Percentiles rank a stretch among this genome's conserved stretches.
These are phyloP conservation scores for Choristoneura fumiferana DNA, from an alignment of 1,140 invertebrate species.

Conservation along the genomic window DNA sequence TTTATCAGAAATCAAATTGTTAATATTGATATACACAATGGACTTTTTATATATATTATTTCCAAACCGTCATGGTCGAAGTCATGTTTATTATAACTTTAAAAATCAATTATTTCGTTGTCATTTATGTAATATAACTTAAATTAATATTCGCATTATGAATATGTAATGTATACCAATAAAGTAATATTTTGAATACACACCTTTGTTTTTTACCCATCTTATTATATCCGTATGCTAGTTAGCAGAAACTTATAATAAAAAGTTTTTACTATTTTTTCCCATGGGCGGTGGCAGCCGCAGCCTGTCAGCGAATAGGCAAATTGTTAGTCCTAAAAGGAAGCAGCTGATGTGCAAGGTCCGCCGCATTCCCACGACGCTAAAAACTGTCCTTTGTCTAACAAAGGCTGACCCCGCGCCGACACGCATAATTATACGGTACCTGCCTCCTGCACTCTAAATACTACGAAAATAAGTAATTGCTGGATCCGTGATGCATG, in stretches of 20 bases:
- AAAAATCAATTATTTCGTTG: conserved; percentile 51
- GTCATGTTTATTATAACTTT: conserved; percentile 61
- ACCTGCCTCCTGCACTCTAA: background rate
- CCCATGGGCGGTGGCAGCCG: no score
- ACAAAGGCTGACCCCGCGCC: background rate
- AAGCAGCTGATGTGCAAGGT: conserved; percentile 12
- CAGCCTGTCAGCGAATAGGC: no score
- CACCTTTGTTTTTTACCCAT: background rate
- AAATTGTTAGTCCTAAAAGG: conserved; percentile 6
- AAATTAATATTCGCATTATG: conserved; percentile 54
- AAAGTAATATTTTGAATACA: conserved; percentile 53
- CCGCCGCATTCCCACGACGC: conserved; percentile 6
- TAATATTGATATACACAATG: background rate
- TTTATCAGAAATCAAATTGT: background rate
- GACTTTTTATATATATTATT: conserved; percentile 18
- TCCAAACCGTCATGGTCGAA: conserved; percentile 60
- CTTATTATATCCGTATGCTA: no score
- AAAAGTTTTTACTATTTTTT: no score
- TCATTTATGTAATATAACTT: conserved; percentile 61
- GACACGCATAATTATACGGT: conserved; percentile 1
- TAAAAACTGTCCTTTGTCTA: conserved; percentile 9
- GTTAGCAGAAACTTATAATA: no score
- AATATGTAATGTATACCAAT: conserved; percentile 69
- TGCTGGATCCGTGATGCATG: background rate
- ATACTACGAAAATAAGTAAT: background rate